Conservation (phyloP, 2,113 vertebrate species). For the Patagioenas fasciata region DNA sequence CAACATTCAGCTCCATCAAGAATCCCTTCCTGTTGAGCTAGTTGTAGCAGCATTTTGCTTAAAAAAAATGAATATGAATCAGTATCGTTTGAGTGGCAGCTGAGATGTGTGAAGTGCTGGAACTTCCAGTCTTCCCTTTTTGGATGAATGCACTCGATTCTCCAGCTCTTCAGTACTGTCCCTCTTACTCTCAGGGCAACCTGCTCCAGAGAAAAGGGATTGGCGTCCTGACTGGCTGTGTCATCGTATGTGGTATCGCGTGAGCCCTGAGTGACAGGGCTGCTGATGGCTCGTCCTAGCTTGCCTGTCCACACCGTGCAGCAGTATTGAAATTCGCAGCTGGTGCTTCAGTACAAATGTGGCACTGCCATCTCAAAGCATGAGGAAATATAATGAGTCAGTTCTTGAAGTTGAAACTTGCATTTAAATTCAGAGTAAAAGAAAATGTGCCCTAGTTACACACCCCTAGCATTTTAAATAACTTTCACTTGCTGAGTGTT, state of each 20-base stretch:
- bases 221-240: neutral
- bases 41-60: neutral
- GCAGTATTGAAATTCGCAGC: neutral
- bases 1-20: neutral
- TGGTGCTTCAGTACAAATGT: neutral
- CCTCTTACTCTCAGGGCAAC: neutral
- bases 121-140: neutral
- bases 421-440: neutral
- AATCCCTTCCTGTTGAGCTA: neutral
- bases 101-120: neutral
- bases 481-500: neutral
- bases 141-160: neutral
- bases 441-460: neutral
- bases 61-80: neutral
- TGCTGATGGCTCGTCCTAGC: neutral
- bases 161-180: neutral
- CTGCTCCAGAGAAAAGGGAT: neutral
- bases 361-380: neutral
- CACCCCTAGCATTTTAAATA: neutral
- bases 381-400: neutral
- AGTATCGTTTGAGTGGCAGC: neutral
- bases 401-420: neutral
- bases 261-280: neutral
- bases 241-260: fast-evolving
- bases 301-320: neutral